Base-by-base conservation (phyloP, 2,888 invertebrate genomes). In the Rambutsinella grinnellia region DNA sequence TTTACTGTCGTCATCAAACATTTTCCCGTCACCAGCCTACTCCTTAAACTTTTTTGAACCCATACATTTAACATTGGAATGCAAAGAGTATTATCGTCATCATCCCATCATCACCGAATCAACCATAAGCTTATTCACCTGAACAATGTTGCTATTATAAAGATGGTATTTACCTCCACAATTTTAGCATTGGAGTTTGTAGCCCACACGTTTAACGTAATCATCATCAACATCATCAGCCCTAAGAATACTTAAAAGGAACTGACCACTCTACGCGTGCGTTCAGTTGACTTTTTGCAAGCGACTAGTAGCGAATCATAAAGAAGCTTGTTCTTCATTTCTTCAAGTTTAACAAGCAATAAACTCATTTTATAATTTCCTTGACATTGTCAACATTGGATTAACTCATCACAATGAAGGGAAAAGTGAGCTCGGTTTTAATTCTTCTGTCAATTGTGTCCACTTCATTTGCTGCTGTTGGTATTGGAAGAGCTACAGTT, bases 401-500 rank as follows among this genome's bases (percentile, higher is more conserved):
- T 10, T 10, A 44, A 44, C 13, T 13, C 21, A 15, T 19, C 15
- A 21, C 26, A 44, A 82, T 81, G 81, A 76, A 71, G 49, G 58
- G 67, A 6, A 28, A 60, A 21, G 75, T 68, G 75, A 77, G 54
- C 19, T 53, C 62, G 60, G 69, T 28, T 27, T 13, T 71, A 36
- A 10, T 80, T 49, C 60, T 79, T 63, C 67, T 81, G 46, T 77
- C 79, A 27, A 53, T 70, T 23, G 72, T 81, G 28, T 77, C 80
- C 17, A 46, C 47, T 23, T 51, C 79, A 17, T 78, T 79, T 15
- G 82, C 82, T 26, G 82, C 84, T 17, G 66, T 76, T 57, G 84
- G 79, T 21, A 54, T 82, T 19, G 82, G 82, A 68, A 79, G 79
- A 8, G 84, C 84, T 8, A 75, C 78, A 58, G 79, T 81, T 56